These are phyloP conservation scores for Meandrusa payeni DNA, from an alignment of 2,888 invertebrate genomes.

Conservation along the genomic window DNA sequence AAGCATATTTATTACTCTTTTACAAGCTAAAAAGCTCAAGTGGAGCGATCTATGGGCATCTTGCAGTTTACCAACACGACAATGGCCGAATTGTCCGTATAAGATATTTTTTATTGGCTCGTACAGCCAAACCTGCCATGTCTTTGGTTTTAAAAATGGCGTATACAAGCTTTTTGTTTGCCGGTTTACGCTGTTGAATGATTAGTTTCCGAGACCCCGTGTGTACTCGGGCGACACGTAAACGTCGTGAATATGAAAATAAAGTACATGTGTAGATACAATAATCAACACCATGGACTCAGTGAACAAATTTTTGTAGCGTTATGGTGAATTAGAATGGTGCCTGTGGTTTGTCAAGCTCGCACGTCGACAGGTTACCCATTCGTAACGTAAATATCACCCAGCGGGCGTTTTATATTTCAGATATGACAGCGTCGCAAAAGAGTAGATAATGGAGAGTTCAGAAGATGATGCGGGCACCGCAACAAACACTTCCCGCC, in stretches of 20 bases:
- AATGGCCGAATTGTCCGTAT: constrained; percentile 78
- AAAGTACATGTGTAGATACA: constrained; percentile 79
- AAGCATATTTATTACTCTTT: constrained; percentile 77
- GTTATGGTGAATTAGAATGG: constrained; percentile 81
- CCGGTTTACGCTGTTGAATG: constrained; percentile 79
- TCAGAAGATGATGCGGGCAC: constrained; percentile 80
- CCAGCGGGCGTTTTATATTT: constrained; percentile 75
- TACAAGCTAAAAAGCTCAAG: constrained; percentile 73
- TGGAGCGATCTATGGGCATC: constrained; percentile 78
- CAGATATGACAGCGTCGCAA: constrained; percentile 77
- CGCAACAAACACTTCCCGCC: constrained; percentile 77
- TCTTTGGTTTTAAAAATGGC: constrained; percentile 83
- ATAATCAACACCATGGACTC: constrained; percentile 71
- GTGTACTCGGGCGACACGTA: constrained; percentile 62
- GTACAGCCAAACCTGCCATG: constrained; percentile 78
- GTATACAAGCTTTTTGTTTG: constrained; percentile 83
- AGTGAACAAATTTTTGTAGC: constrained; percentile 73
- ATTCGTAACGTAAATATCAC: constrained; percentile 76
- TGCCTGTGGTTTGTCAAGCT: constrained; percentile 78
- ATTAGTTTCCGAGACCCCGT: constrained; percentile 60
- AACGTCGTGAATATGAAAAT: constrained; percentile 79
- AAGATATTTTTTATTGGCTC: constrained; percentile 80
- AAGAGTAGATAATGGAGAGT: constrained; percentile 81
- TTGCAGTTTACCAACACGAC: constrained; percentile 81
- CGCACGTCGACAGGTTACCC: constrained; percentile 78